A percentile compares a stretch with the other conserved stretches of the same genome.
phyloP scores from a whole-genome alignment of 2,797 vertebrate genomes.

The Heteromormyrus szaboi region DNA sequence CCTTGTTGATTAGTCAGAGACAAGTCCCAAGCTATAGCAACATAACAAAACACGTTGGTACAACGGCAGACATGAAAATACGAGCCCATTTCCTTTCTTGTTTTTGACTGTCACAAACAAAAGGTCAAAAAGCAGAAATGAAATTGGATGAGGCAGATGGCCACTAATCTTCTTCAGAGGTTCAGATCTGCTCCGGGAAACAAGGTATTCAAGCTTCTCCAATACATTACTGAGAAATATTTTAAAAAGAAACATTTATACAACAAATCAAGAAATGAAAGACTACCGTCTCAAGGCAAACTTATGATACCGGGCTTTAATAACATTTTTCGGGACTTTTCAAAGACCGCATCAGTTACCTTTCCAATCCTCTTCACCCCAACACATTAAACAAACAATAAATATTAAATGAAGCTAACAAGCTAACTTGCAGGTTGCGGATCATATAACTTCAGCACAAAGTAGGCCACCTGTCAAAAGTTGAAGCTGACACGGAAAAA shows the following conservation, averaged over 20 bases:
- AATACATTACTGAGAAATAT: not conserved
- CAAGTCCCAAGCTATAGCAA: not conserved
- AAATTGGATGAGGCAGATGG: not conserved
- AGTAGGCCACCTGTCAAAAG: constrained; percentile 2
- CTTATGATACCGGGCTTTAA: not conserved
- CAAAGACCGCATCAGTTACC: not conserved
- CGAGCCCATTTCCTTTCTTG: constrained; percentile 3
- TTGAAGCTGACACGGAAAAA: not conserved
- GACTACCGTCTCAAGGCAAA: not conserved
- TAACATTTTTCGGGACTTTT: not conserved
- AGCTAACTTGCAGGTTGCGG: constrained; percentile 3
- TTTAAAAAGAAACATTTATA: not conserved
- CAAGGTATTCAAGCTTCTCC: not conserved
- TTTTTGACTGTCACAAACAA: not conserved
- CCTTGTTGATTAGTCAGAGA: not conserved
- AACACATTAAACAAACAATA: constrained; percentile 9
- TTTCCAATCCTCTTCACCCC: constrained; percentile 1
- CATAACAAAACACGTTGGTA: not conserved
- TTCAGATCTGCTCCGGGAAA: not conserved
- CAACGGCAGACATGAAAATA: constrained; percentile 1
- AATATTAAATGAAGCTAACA: constrained; percentile 11
- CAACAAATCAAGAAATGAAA: not conserved
- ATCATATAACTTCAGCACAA: constrained; percentile 7
- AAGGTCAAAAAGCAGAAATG: constrained; percentile 13
- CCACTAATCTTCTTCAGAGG: not conserved